phyloP scores from a whole-genome alignment of 2,888 invertebrate genomes.

The Epinotia brunnichana region DNA sequence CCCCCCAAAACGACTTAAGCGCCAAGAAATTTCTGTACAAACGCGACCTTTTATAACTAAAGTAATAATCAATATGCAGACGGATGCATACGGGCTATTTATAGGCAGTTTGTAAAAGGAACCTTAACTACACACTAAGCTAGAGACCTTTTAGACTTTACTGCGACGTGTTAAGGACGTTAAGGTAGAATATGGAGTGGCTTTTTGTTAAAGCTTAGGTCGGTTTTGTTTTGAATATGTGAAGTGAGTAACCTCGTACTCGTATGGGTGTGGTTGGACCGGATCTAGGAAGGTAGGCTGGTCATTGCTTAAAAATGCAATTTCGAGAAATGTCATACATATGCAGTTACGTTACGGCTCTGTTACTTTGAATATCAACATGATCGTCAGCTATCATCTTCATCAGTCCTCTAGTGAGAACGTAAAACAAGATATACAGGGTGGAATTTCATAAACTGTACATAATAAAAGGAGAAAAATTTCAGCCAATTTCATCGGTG shows the following conservation, averaged over 20 bases:
- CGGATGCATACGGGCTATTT: conserved; percentile 34
- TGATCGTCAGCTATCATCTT: too few relatives aligned
- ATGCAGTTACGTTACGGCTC: too few relatives aligned
- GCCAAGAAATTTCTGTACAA: not conserved
- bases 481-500: too few relatives aligned
- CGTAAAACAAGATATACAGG: too few relatives aligned
- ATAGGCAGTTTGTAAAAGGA: not conserved
- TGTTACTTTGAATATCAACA: too few relatives aligned
- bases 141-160: not conserved
- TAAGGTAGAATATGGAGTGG: not conserved
- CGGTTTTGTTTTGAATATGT: not conserved
- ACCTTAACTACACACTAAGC: not conserved
- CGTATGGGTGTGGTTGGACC: conserved; percentile 2
- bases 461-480: too few relatives aligned
- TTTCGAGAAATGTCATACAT: not conserved
- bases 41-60: not conserved
- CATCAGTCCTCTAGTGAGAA: too few relatives aligned
- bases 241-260: conserved; percentile 7
- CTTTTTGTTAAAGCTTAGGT: not conserved
- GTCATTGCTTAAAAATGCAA: not conserved
- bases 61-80: conserved; percentile 12
- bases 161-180: not conserved
- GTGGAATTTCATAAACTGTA: too few relatives aligned
- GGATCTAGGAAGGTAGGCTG: conserved; percentile 6
- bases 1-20: conserved; percentile 1